Percentiles rank a stretch among this genome's conserved stretches.
Evolutionary conservation across 2,888 invertebrate species (phyloP).

Genomic region (Hesperia comma): DNA sequence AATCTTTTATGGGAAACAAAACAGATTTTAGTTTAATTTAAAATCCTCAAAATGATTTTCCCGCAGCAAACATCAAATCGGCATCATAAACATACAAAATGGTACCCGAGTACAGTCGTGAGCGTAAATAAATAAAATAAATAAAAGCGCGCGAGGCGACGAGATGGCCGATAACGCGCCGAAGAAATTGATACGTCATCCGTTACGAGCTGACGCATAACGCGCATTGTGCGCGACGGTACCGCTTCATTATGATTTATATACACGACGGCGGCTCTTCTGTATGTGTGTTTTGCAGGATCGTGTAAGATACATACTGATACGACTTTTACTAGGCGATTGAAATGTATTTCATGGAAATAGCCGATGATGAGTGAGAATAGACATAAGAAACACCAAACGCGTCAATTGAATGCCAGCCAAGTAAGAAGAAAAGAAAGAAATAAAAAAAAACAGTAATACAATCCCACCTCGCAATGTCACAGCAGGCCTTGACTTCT

Average conservation of each 20-base stretch:
- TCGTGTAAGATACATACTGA: neutral
- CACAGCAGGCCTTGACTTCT: too few species aligned
- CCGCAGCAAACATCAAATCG: constrained; percentile 9
- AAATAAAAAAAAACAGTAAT: too few species aligned
- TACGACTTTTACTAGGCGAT: too few species aligned
- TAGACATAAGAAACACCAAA: too few species aligned
- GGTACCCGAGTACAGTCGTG: constrained; percentile 41
- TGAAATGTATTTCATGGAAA: too few species aligned
- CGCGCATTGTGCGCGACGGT: constrained; percentile 49
- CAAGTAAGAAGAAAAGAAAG: too few species aligned
- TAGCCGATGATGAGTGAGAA: too few species aligned
- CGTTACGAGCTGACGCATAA: constrained; percentile 49
- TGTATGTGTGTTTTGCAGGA: constrained; percentile 14
- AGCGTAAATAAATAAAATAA: constrained; percentile 39
- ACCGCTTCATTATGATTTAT: constrained; percentile 51
- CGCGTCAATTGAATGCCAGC: too few species aligned
- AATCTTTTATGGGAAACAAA: neutral
- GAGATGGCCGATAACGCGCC: constrained; percentile 41
- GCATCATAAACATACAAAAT: constrained; percentile 32
- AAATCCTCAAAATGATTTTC: neutral
- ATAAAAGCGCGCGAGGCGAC: constrained; percentile 41
- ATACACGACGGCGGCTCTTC: constrained; percentile 25
- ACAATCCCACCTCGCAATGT: too few species aligned
- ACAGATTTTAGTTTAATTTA: neutral
- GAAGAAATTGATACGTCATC: constrained; percentile 58